Evolutionary conservation across 92 coral and sea anemone genomes (phyloP).

Genomic region (Siderastrea siderea): DNA sequence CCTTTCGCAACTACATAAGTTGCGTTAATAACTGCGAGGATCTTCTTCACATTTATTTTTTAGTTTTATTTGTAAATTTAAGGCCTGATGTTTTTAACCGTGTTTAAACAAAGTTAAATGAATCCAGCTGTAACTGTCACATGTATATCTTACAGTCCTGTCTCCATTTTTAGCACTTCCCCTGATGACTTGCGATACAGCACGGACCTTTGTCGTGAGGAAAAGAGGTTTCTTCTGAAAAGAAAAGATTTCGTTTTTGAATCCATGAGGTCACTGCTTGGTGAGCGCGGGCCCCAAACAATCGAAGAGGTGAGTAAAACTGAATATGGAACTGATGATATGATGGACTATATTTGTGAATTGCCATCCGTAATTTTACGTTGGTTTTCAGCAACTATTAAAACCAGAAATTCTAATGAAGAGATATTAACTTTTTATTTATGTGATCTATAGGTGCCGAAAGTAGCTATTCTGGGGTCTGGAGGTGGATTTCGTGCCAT

Average conservation of each 20-base stretch:
- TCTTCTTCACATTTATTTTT: no score
- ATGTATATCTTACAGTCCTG: background rate
- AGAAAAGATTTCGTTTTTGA: slow-evolving; percentile 70
- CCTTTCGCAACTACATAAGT: no score
- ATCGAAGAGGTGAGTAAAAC: slow-evolving; percentile 71
- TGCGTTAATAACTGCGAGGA: no score
- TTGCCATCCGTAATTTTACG: no score
- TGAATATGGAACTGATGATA: background rate
- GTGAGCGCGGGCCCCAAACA: slow-evolving; percentile 70
- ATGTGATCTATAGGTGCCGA: slow-evolving; percentile 74
- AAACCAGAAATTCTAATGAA: no score
- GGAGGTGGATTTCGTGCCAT: slow-evolving; percentile 99
- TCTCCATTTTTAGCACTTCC: slow-evolving; percentile 32
- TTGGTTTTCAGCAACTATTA: no score
- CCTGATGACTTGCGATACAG: slow-evolving; percentile 76
- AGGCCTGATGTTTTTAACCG: no score
- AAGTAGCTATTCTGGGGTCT: slow-evolving; percentile 90
- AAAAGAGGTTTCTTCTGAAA: slow-evolving; percentile 67
- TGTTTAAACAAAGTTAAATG: no score
- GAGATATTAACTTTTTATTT: background rate
- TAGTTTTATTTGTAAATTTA: no score
- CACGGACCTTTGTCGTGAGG: slow-evolving; percentile 75
- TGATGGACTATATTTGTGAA: no score
- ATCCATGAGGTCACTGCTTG: slow-evolving; percentile 70
- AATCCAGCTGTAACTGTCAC: no score